Percentiles rank a stretch among this genome's conserved stretches.
These are phyloP conservation scores for Dasysyrphus tricinctus DNA, from an alignment of 2,888 invertebrate genomes.

Conservation along the genomic window DNA sequence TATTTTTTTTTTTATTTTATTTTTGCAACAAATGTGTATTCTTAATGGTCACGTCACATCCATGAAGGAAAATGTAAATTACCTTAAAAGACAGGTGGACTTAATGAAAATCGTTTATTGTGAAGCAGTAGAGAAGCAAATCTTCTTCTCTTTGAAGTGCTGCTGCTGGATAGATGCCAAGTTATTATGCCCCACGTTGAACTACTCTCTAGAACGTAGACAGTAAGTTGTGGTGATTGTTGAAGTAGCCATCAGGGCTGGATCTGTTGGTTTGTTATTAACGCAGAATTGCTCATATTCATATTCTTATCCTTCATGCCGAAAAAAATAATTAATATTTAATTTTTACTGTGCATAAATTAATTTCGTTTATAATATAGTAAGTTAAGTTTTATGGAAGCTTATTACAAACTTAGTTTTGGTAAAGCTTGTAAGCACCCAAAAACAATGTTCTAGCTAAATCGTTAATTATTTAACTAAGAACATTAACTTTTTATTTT, in stretches of 20 bases:
- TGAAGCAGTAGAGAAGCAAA: slow-evolving; percentile 19
- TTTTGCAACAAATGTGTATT: slow-evolving; percentile 48
- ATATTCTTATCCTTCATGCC: neutral
- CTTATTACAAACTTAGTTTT: neutral
- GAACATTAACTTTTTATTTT: too few species aligned
- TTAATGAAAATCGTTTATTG: slow-evolving; percentile 73
- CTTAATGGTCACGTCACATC: slow-evolving; percentile 68
- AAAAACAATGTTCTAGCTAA: too few species aligned
- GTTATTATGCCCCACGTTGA: slow-evolving; percentile 40
- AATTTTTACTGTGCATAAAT: too few species aligned
- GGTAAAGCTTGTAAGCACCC: neutral
- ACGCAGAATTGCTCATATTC: too few species aligned
- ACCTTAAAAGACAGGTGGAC: slow-evolving; percentile 71
- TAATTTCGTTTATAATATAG: too few species aligned
- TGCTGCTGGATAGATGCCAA: slow-evolving; percentile 43
- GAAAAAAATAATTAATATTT: too few species aligned
- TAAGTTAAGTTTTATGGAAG: too few species aligned
- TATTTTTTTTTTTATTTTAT: neutral
- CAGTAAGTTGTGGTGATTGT: slow-evolving; percentile 60
- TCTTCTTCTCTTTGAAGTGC: slow-evolving; percentile 26
- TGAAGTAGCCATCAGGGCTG: slow-evolving; percentile 13
- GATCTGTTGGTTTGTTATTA: neutral
- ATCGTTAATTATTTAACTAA: too few species aligned
- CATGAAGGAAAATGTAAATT: slow-evolving; percentile 71
- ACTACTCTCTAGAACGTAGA: slow-evolving; percentile 43